Evolutionary conservation across 2,888 invertebrate species (phyloP), one percentile per base, ranked within the genome.

Genomic region (Myathropa florea): DNA sequence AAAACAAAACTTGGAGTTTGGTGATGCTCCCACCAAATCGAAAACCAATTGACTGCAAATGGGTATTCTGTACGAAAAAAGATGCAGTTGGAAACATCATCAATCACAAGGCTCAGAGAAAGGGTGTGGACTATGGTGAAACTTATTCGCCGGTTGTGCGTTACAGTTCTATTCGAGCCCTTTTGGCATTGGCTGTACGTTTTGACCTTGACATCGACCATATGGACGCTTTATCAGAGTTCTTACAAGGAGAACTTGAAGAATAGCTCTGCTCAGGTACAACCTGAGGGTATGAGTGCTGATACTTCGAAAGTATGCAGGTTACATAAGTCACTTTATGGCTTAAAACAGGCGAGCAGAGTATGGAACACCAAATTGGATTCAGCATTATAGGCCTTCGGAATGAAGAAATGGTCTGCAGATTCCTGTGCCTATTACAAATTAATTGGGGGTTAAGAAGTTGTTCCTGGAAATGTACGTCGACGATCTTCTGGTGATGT

Each of bases 381-480:
- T 39, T 10, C 33, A 28, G 59, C 55, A 18, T 36, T 73, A 23
- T n/a, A 28, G 7, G 33, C 36, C 23, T 36, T 61, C 14, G 24
- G n/a, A n/a, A 72, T 61, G 33, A 18, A 57, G n/a, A 63, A 71
- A 57, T 77, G 70, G 10, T 14, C 39, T 21, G 6, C 79, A n/a
- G 80, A 88, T 60, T 73, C 68, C 21, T 88, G 81, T 28, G 77
- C 72, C 60, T 73, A 81, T 64, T 73, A 68, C 21, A 64, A 67
- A 33, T 53, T 57, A 26, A 71, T 53, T 3, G 7, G 76, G 12
- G 9, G 61, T 83, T 1, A 57, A 53, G 10, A 81, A 63, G n/a
- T 10, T 88, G 9, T 68, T 87, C 9, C 55, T 89, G 6, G 86
- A 76, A 0, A 60, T 88, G 26, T 88, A 88, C 33, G 88, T 88